Conservation (phyloP, 2,888 invertebrate species). For the Lydus trimaculatus region DNA sequence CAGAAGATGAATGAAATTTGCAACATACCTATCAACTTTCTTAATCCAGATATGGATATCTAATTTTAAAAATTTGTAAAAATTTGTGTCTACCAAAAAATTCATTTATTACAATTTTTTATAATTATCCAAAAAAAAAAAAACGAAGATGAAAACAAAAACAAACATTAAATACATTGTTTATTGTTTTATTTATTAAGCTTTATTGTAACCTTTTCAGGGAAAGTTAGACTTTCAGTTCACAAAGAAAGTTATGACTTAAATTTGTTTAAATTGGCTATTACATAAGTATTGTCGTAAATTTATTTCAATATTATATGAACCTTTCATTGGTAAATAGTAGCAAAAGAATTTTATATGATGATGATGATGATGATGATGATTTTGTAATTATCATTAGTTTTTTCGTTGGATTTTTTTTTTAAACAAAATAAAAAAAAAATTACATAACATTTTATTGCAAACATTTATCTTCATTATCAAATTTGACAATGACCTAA, state of each 20-base stretch:
- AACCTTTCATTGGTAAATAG: conserved; percentile 7
- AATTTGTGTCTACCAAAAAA: too few species aligned
- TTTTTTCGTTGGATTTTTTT: not conserved
- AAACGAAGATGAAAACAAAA: too few species aligned
- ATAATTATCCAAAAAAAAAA: not conserved
- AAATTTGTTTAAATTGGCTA: conserved; percentile 18
- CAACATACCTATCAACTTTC: too few species aligned
- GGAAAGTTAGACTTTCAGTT: conserved; percentile 15
- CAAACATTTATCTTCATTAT: conserved; percentile 45
- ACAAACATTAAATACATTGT: too few species aligned
- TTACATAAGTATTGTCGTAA: conserved; percentile 12
- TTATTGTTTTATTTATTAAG: not conserved
- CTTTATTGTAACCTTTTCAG: conserved; percentile 14
- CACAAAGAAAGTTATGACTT: conserved; percentile 23
- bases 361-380: not conserved
- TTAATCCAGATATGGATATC: too few species aligned
- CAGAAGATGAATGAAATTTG: too few species aligned
- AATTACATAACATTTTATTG: conserved; percentile 26
- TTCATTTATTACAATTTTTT: not conserved
- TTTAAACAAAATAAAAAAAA: not conserved
- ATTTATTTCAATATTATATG: conserved; percentile 6
- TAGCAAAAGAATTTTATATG: conserved; percentile 2
- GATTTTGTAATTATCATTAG: not conserved
- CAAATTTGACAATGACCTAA: conserved; percentile 44
- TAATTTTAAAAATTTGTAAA: too few species aligned